Conservation (phyloP, 2,797 vertebrate genomes). For the Nasua narica region DNA sequence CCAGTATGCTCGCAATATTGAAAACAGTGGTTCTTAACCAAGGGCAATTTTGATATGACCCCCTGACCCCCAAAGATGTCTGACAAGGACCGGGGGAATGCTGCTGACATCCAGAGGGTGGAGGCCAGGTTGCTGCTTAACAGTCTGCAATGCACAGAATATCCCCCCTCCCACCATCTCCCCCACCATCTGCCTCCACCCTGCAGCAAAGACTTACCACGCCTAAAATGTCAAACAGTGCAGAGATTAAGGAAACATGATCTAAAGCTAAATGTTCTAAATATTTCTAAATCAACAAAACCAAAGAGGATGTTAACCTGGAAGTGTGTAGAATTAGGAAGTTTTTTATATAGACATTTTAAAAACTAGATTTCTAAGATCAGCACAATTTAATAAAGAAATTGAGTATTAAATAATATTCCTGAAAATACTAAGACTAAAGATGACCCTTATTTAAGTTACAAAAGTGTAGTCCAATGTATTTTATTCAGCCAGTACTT, state of each 20-base stretch:
- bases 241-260: not conserved
- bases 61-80: not conserved
- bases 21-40: not conserved
- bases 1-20: not conserved
- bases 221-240: not conserved
- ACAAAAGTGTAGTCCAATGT: not conserved
- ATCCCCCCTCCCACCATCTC: too few species aligned
- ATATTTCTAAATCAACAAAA: not conserved
- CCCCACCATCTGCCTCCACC: not conserved
- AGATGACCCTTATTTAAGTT: constrained; percentile 13
- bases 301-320: not conserved
- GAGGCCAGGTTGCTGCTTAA: not conserved
- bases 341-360: not conserved
- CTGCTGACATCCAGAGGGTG: not conserved
- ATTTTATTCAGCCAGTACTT: not conserved
- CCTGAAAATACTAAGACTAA: not conserved
- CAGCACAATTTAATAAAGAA: not conserved
- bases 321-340: not conserved
- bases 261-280: not conserved
- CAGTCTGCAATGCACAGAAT: not conserved
- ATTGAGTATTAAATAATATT: not conserved
- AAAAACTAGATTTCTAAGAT: constrained; percentile 6
- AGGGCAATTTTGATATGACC: not conserved
- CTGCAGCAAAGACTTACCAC: not conserved
- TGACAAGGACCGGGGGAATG: not conserved